A percentile compares a stretch with the other conserved stretches of the same genome.
Evolutionary conservation across 23 tunicate species (phyloP).

Genomic region (Clavelina lepadiformis): DNA sequence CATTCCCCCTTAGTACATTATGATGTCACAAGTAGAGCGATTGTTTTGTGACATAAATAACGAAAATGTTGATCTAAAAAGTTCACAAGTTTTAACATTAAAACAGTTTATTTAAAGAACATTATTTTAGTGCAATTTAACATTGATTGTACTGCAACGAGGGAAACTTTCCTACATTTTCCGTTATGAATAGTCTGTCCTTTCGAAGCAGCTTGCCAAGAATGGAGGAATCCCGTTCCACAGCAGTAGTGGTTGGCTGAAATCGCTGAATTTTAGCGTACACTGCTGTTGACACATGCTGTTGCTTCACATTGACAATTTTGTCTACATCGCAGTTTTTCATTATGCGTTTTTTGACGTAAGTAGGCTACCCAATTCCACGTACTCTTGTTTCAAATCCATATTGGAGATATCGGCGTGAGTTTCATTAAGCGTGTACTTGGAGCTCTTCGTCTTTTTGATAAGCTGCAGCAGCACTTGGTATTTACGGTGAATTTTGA

Average conservation of each 20-base stretch:
- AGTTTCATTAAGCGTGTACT: constrained; percentile 23
- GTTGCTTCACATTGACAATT: constrained; percentile 33
- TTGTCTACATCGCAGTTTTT: constrained; percentile 42
- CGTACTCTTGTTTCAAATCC: constrained; percentile 33
- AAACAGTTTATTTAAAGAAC: too few relatives aligned
- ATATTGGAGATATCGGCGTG: constrained; percentile 50
- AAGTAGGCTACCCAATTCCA: constrained; percentile 39
- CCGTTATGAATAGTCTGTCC: background rate
- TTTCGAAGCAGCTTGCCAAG: constrained; percentile 1
- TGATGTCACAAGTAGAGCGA: too few relatives aligned
- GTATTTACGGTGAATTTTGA: constrained; percentile 49
- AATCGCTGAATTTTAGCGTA: constrained; percentile 12
- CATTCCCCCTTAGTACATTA: too few relatives aligned
- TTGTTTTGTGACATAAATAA: too few relatives aligned
- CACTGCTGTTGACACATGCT: constrained; percentile 33
- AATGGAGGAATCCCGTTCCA: constrained; percentile 13
- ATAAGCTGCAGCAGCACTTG: constrained; percentile 49
- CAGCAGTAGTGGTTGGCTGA: constrained; percentile 23
- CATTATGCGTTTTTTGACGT: constrained; percentile 46
- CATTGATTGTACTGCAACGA: background rate
- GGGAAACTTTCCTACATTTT: background rate
- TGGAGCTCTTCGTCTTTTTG: constrained; percentile 37
- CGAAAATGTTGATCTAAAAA: too few relatives aligned
- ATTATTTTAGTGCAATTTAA: background rate
- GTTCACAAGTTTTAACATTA: too few relatives aligned